Conservation (phyloP, 2,113 vertebrate species). For the Ictidomys tridecemlineatus region DNA sequence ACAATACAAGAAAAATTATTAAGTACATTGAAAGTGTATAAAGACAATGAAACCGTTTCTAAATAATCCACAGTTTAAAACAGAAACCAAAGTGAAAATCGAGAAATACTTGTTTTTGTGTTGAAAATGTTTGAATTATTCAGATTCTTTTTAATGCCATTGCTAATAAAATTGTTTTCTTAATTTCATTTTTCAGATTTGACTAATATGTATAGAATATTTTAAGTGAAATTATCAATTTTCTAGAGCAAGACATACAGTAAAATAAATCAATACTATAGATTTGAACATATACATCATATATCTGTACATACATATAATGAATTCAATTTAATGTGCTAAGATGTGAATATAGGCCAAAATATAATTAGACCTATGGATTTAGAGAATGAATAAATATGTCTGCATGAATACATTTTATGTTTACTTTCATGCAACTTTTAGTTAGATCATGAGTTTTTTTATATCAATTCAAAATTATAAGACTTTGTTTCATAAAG, state of each 20-base stretch:
- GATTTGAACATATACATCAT: not conserved
- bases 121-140: not conserved
- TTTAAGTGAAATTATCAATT: not conserved
- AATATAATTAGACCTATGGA: not conserved
- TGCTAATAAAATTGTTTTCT: not conserved
- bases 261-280: not conserved
- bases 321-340: not conserved
- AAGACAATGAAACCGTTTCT: not conserved
- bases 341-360: not conserved
- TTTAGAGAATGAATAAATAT: not conserved
- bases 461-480: slow-evolving; percentile 14
- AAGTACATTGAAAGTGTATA: not conserved
- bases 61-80: not conserved
- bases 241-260: not conserved
- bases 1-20: not conserved
- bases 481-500: not conserved
- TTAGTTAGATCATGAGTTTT: not conserved
- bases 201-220: not conserved
- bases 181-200: not conserved
- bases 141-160: not conserved
- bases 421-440: not conserved
- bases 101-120: not conserved
- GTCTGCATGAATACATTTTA: not conserved
- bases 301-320: not conserved
- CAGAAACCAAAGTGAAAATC: not conserved